These are phyloP conservation scores for Corythoichthys haematopterus DNA, from an alignment of 2,113 vertebrate genomes.

Conservation along the genomic window DNA sequence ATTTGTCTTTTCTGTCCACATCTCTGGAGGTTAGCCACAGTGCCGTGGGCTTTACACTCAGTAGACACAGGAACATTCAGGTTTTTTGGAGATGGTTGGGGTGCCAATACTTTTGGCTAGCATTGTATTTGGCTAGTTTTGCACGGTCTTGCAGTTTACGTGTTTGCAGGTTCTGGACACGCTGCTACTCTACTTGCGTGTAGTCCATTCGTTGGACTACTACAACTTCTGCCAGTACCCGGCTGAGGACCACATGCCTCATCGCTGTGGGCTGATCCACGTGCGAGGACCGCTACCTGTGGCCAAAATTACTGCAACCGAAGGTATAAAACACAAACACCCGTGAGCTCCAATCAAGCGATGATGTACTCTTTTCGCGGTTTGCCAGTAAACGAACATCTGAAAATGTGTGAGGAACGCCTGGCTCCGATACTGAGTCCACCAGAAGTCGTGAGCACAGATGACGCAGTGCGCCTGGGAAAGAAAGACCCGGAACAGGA, in stretches of 20 bases:
- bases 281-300: conserved; percentile 83
- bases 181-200: conserved; percentile 83
- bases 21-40: too few species aligned
- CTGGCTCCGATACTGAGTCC: conserved; percentile 76
- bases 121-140: background rate
- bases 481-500: conserved; percentile 85
- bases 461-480: conserved; percentile 81
- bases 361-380: conserved; percentile 12
- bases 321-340: conserved; percentile 64
- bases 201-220: conserved; percentile 88
- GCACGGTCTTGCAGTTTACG: background rate
- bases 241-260: conserved; percentile 90
- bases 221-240: conserved; percentile 89
- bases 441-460: conserved; percentile 78
- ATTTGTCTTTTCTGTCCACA: too few species aligned
- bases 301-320: conserved; percentile 78
- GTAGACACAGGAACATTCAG: too few species aligned
- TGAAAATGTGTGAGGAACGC: conserved; percentile 85
- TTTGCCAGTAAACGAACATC: conserved; percentile 79
- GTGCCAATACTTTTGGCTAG: too few species aligned
- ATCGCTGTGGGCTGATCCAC: conserved; percentile 87
- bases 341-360: background rate
- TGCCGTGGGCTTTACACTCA: too few species aligned
- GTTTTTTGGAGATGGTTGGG: too few species aligned
- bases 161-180: conserved; percentile 80